Evolutionary conservation across 1,140 invertebrate species (phyloP).

Genomic region (Drosophila jambulina): DNA sequence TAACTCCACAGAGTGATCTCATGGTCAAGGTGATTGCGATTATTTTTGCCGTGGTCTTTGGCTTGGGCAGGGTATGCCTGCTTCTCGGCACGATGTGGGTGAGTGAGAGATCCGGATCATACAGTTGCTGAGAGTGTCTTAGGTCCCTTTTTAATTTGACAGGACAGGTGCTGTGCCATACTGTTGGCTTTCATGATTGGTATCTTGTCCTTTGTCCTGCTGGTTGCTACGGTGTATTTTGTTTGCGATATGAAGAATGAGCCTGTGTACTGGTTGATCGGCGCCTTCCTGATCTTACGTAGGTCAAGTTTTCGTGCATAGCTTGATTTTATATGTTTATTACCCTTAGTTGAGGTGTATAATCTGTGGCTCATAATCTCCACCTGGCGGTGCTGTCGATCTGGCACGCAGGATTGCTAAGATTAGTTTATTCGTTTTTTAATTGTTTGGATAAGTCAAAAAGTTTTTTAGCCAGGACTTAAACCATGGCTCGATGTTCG

Average conservation of each 20-base stretch:
- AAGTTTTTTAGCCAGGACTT: neutral
- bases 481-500: neutral
- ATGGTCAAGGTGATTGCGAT: neutral
- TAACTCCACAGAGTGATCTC: rapidly evolving
- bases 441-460: neutral
- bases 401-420: conserved; percentile 17
- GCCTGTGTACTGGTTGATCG: neutral
- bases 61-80: conserved; percentile 3
- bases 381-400: conserved; percentile 38
- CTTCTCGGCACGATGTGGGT: conserved; percentile 24
- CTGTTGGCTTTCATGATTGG: conserved; percentile 4
- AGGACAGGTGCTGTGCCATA: conserved; percentile 14
- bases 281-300: neutral
- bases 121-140: neutral
- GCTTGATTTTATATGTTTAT: neutral
- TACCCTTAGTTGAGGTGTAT: conserved; percentile 22
- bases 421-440: neutral
- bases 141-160: neutral
- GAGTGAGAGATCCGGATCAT: neutral
- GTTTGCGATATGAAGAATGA: neutral
- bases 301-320: neutral
- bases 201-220: neutral
- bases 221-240: neutral
- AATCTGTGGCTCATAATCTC: conserved; percentile 30
- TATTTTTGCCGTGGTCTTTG: conserved; percentile 2